Evolutionary conservation across 2,797 vertebrate species (phyloP).

Genomic region (Tokudaia tokunoshimensis): DNA sequence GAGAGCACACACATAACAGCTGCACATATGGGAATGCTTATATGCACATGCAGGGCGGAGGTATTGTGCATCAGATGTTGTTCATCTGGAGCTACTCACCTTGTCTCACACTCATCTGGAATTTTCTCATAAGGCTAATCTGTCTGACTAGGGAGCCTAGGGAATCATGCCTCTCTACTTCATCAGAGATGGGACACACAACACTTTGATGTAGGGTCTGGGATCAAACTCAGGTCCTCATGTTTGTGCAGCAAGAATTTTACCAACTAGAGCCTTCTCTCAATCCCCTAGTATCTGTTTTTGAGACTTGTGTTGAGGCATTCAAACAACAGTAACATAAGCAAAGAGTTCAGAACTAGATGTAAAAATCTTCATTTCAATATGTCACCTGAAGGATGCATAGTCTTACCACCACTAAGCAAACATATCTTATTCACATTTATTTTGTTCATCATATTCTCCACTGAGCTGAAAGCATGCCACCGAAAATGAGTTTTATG

Average conservation of each 20-base stretch:
- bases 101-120: background rate
- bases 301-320: background rate
- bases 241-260: background rate
- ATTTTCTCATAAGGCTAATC: background rate
- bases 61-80: background rate
- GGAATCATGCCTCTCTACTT: background rate
- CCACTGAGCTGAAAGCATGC: background rate
- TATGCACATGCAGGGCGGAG: background rate
- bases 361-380: constrained; percentile 45
- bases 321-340: constrained; percentile 17
- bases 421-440: background rate
- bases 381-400: background rate
- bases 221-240: background rate
- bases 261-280: background rate
- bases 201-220: no score
- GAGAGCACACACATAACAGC: no score
- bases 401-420: constrained; percentile 27
- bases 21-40: background rate
- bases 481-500: constrained; percentile 38
- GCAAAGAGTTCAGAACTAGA: background rate
- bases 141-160: background rate
- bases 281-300: background rate
- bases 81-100: background rate
- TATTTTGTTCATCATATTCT: constrained; percentile 34
- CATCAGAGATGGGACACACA: background rate